phyloP scores from a whole-genome alignment of 2,113 vertebrate species.

The rabbit (Oryctolagus cuniculus) region DNA sequence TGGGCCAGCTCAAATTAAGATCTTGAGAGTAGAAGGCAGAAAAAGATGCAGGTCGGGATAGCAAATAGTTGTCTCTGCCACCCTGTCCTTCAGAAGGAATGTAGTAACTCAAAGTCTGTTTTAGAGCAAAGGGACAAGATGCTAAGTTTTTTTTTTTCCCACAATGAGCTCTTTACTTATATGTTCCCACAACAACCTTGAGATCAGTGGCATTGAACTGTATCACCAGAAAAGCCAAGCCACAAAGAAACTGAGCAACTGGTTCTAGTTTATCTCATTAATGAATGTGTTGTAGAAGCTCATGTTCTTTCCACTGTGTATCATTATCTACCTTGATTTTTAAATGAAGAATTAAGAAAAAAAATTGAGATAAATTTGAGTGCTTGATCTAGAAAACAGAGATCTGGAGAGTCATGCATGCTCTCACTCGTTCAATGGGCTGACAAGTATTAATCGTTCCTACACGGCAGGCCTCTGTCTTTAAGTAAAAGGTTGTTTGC shows the following conservation, averaged over 20 bases:
- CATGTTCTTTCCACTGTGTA: neutral
- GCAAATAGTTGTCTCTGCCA: neutral
- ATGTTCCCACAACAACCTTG: neutral
- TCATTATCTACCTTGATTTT: slow-evolving; percentile 4
- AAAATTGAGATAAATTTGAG: neutral
- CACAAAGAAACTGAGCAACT: neutral
- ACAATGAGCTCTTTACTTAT: neutral
- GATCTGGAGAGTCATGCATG: neutral
- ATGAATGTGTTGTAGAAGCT: neutral
- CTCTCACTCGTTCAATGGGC: neutral
- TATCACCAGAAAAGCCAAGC: neutral
- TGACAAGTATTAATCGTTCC: neutral
- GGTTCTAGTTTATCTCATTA: neutral
- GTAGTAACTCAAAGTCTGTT: neutral
- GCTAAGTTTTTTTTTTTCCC: neutral
- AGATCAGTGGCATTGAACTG: neutral
- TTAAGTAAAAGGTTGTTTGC: neutral
- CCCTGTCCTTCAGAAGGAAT: neutral
- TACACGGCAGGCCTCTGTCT: neutral
- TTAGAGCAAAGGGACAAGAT: neutral
- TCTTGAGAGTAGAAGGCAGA: neutral
- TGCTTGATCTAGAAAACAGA: neutral
- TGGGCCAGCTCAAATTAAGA: neutral
- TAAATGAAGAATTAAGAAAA: slow-evolving; percentile 21
- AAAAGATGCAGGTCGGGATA: neutral